Evolutionary conservation across 1,140 invertebrate genomes (phyloP).

Genomic region (Oreohelix idahoensis): DNA sequence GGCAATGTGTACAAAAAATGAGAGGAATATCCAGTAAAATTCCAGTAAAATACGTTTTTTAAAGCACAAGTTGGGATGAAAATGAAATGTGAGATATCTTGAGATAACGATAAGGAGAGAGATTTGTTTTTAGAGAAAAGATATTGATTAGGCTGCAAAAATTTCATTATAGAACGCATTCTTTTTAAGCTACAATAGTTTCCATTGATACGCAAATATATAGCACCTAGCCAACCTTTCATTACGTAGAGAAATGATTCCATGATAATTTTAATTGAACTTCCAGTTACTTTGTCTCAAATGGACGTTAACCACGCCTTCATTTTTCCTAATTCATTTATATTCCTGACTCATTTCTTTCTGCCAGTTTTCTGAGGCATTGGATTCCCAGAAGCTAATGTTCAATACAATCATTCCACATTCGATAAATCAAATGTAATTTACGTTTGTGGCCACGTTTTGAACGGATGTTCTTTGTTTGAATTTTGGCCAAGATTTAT

Average conservation of each 20-base stretch:
- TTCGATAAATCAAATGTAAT: slow-evolving; percentile 16
- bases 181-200: not conserved
- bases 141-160: not conserved
- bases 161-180: not conserved
- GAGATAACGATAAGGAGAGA: not conserved
- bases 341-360: not conserved
- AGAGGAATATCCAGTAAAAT: no score
- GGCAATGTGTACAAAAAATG: no score
- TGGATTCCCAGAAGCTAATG: not conserved
- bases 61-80: no score
- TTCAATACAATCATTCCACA: not conserved
- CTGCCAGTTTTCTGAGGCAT: not conserved
- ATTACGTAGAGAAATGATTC: not conserved
- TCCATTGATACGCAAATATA: not conserved
- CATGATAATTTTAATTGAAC: not conserved
- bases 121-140: not conserved
- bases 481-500: slow-evolving; percentile 15
- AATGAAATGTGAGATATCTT: no score
- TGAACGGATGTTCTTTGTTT: not conserved
- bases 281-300: not conserved
- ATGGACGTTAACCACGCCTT: not conserved
- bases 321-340: not conserved
- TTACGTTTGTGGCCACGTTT: not conserved
- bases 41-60: no score
- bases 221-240: not conserved